Evolutionary conservation across 2,797 vertebrate species (phyloP).

Genomic region (Characodon lateralis): DNA sequence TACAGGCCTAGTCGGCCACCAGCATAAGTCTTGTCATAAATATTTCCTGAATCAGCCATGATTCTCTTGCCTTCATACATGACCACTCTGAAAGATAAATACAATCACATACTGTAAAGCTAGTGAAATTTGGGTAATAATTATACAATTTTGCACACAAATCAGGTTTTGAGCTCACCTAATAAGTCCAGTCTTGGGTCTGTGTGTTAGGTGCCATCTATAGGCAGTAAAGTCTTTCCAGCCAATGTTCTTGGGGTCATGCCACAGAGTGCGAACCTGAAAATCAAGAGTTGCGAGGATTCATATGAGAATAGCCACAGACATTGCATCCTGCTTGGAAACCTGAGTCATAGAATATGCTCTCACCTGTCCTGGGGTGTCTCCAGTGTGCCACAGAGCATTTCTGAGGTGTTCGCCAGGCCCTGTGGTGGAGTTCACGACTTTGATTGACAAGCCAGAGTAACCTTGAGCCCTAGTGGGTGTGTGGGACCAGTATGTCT

Average conservation of each 20-base stretch:
- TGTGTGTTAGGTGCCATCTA: conserved; percentile 96
- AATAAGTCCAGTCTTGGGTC: conserved; percentile 96
- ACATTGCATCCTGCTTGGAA: not conserved
- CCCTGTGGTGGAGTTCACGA: conserved; percentile 97
- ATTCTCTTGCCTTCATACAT: conserved; percentile 99
- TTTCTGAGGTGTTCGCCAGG: conserved; percentile 98
- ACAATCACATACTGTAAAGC: conserved; percentile 32
- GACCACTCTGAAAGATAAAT: conserved; percentile 84
- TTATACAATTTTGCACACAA: not conserved
- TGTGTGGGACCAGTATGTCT: conserved; percentile 94
- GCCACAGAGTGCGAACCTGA: conserved; percentile 96
- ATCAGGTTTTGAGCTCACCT: conserved; percentile 79
- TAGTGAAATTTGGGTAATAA: not conserved
- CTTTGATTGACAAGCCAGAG: conserved; percentile 96
- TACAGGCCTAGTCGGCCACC: conserved; percentile 96
- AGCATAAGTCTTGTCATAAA: conserved; percentile 96
- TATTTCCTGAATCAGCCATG: conserved; percentile 97
- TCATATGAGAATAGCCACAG: conserved; percentile 20
- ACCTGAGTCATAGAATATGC: not conserved
- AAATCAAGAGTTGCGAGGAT: conserved; percentile 33
- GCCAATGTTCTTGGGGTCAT: conserved; percentile 96
- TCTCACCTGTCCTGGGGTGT: conserved; percentile 92
- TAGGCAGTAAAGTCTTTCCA: conserved; percentile 99
- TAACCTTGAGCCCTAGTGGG: conserved; percentile 97
- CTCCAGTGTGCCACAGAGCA: conserved; percentile 98